phyloP scores from a whole-genome alignment of 2,797 vertebrate genomes.

The Morelia viridis region DNA sequence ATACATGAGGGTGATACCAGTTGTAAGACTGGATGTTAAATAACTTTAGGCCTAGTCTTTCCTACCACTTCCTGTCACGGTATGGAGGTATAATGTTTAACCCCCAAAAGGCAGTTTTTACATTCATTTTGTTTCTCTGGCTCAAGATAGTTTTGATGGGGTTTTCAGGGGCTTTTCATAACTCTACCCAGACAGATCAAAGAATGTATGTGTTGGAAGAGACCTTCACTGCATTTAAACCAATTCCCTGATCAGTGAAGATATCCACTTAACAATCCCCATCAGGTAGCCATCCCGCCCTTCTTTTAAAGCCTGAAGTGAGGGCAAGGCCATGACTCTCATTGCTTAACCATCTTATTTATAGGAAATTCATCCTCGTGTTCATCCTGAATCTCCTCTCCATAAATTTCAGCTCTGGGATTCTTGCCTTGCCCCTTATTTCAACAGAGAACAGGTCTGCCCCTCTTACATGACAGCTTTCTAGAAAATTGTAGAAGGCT shows the following conservation, averaged over 20 bases:
- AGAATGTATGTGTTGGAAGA: not conserved
- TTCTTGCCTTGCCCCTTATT: too few species aligned
- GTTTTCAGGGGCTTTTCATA: not conserved
- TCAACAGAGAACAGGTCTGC: too few species aligned
- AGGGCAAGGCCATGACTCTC: not conserved
- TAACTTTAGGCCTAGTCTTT: not conserved
- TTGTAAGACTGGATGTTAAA: not conserved
- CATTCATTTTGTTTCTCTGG: not conserved
- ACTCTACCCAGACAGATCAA: not conserved
- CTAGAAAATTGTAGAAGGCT: too few species aligned
- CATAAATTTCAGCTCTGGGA: too few species aligned
- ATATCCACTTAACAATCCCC: not conserved
- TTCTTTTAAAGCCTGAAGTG: not conserved
- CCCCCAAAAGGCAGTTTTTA: not conserved
- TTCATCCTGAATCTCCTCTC: not conserved
- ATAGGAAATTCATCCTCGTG: not conserved
- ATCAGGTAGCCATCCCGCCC: not conserved
- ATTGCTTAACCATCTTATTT: not conserved
- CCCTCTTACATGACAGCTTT: too few species aligned
- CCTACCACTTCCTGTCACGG: not conserved
- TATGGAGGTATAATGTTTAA: not conserved
- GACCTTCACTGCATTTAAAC: not conserved
- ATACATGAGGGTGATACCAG: not conserved
- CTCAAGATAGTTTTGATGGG: not conserved
- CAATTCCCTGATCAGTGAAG: not conserved